Conservation (phyloP, 2,797 vertebrate species). For the Pseudotriccus pelzelni region DNA sequence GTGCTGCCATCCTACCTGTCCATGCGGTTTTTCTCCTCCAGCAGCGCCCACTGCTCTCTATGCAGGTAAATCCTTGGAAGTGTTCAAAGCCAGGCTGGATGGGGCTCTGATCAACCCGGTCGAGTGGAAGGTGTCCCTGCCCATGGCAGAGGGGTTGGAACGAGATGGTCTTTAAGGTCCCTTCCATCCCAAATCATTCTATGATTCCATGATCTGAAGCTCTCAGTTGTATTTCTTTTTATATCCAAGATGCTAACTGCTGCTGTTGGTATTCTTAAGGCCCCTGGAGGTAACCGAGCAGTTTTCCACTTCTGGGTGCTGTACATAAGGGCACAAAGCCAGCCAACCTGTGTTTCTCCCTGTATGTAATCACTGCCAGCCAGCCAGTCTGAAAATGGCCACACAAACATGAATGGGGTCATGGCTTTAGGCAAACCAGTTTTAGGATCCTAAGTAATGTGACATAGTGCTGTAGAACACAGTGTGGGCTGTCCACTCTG, state of each 20-base stretch:
- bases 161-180: background rate
- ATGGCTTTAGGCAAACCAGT: background rate
- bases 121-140: background rate
- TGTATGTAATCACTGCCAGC: background rate
- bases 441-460: background rate
- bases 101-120: background rate
- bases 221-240: background rate
- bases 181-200: background rate
- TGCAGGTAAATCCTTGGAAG: fast-evolving
- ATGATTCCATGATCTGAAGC: background rate
- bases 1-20: fast-evolving
- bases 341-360: fast-evolving
- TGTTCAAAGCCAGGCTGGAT: background rate
- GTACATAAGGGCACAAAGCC: background rate
- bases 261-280: background rate
- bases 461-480: background rate
- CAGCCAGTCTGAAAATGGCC: background rate
- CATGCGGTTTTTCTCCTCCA: fast-evolving
- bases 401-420: fast-evolving
- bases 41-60: fast-evolving
- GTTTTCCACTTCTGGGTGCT: background rate
- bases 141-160: background rate
- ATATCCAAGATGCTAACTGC: background rate
- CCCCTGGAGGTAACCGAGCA: fast-evolving
- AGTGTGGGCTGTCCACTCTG: background rate